Evolutionary conservation across 2,888 invertebrate species (phyloP), one percentile per base, ranked within the genome.

Genomic region (Chydorus sphaericus): DNA sequence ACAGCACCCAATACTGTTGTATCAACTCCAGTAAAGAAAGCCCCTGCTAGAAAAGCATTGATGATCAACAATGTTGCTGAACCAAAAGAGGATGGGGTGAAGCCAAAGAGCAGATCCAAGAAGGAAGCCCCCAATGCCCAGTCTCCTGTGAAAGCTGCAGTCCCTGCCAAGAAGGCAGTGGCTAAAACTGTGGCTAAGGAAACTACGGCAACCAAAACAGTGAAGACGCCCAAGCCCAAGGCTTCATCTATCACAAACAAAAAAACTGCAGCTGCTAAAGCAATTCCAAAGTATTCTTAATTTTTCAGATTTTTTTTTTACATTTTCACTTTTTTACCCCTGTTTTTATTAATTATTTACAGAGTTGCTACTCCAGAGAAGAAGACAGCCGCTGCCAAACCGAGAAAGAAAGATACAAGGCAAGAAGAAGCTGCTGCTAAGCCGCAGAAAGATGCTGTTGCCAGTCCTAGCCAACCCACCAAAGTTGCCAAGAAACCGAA

Each of bases 401-500:
- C 23, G 28, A 44, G 28, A 18, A 44, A 44, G 23, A n/a, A n/a
- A n/a, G n/a, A n/a, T n/a, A n/a, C n/a, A n/a, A n/a, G n/a, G n/a
- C n/a, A n/a, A n/a, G n/a, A n/a, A n/a, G 48, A 48, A 20, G n/a
- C 26, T 14, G 26, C 55, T 11, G 36, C 54, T 14, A 37, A 54
- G 39, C 30, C 54, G 20, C 29, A 23, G 3, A 44, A 23, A 14
- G 48, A 54, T 44, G n/a, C 37, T 29, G 48, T 23, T 8, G 48
- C 33, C n/a, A n/a, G n/a, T n/a, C n/a, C n/a, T n/a, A n/a, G n/a
- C n/a, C n/a, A n/a, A n/a, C n/a, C n/a, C n/a, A n/a, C n/a, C n/a
- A n/a, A n/a, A n/a, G n/a, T n/a, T 8, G 20, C 49, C 23, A 55
- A 55, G 49, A 55, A 55, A n/a, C 33, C 49, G 31, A 55, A 55